Percentiles rank a stretch among this genome's conserved stretches.
Conservation (phyloP, 1,140 invertebrate genomes). For the Trinorchestia longiramus region DNA sequence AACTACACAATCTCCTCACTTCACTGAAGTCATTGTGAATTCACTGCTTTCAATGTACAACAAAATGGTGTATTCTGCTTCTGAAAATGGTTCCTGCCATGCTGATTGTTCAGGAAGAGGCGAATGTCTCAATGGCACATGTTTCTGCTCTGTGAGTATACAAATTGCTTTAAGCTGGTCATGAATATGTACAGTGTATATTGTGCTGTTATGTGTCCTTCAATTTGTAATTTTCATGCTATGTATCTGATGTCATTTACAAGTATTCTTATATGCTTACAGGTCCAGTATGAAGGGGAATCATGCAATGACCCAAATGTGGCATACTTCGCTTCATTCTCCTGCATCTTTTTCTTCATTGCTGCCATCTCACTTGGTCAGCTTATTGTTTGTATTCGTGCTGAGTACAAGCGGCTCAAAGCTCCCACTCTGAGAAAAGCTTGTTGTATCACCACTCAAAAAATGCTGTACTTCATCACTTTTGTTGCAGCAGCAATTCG, state of each 20-base stretch:
- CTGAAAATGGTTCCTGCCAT: constrained; percentile 69
- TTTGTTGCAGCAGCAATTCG: constrained; percentile 87
- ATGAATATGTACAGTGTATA: not conserved
- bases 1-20: constrained; percentile 1
- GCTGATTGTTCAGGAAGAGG: constrained; percentile 88
- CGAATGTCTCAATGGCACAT: constrained; percentile 90
- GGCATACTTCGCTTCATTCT: constrained; percentile 81
- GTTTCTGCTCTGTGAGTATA: constrained; percentile 86
- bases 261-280: constrained; percentile 65
- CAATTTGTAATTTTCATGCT: not conserved
- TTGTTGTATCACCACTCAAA: constrained; percentile 90
- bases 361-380: constrained; percentile 89
- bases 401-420: constrained; percentile 86
- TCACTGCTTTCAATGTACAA: constrained; percentile 66
- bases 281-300: constrained; percentile 80
- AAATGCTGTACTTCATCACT: constrained; percentile 89
- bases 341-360: constrained; percentile 83
- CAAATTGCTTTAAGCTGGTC: not conserved
- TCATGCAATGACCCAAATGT: constrained; percentile 77
- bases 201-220: not conserved
- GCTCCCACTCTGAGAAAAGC: constrained; percentile 83
- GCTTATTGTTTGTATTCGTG: constrained; percentile 84
- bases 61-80: constrained; percentile 67
- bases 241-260: not conserved
- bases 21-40: constrained; percentile 66